These are phyloP conservation scores for Drosophila kurseongensis DNA, from an alignment of 1,140 invertebrate genomes.

Conservation along the genomic window DNA sequence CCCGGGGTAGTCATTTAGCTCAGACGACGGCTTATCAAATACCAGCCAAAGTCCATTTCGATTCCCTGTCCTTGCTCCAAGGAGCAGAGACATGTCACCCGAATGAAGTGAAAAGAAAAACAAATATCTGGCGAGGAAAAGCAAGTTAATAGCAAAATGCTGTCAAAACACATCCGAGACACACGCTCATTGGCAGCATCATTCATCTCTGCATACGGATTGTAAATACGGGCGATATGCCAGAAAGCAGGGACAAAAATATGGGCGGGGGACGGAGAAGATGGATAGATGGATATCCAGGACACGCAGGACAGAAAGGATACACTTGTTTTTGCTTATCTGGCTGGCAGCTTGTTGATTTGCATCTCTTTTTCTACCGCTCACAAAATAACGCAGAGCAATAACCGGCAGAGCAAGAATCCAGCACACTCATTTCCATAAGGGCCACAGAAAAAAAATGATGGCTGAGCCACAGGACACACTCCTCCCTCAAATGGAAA, in stretches of 20 bases:
- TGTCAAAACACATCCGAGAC: conserved; percentile 57
- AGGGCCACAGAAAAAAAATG: not conserved
- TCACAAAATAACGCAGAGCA: conserved; percentile 43
- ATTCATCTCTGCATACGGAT: conserved; percentile 64
- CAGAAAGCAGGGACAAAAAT: not conserved
- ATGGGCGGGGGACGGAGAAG: not conserved
- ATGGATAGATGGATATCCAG: conserved; percentile 31
- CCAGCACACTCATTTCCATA: conserved; percentile 58
- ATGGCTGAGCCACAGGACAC: conserved; percentile 17
- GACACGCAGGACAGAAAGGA: conserved; percentile 39
- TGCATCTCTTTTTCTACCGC: conserved; percentile 65
- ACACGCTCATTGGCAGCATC: conserved; percentile 65
- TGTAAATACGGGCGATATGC: conserved; percentile 43
- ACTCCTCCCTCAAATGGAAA: conserved; percentile 36
- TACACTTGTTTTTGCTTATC: conserved; percentile 60
- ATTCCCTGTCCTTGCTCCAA: not conserved
- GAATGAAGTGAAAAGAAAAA: conserved; percentile 41
- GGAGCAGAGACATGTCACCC: conserved; percentile 22
- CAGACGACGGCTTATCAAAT: conserved; percentile 43
- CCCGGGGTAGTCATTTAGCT: conserved; percentile 33
- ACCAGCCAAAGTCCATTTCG: conserved; percentile 10
- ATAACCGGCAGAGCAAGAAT: conserved; percentile 35
- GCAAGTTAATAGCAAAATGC: conserved; percentile 68
- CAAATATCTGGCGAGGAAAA: conserved; percentile 44
- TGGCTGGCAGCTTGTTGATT: conserved; percentile 70